Percentiles rank a stretch among this genome's conserved stretches.
phyloP scores from a whole-genome alignment of 2,888 invertebrate species.

The Nymphalis c-album region DNA sequence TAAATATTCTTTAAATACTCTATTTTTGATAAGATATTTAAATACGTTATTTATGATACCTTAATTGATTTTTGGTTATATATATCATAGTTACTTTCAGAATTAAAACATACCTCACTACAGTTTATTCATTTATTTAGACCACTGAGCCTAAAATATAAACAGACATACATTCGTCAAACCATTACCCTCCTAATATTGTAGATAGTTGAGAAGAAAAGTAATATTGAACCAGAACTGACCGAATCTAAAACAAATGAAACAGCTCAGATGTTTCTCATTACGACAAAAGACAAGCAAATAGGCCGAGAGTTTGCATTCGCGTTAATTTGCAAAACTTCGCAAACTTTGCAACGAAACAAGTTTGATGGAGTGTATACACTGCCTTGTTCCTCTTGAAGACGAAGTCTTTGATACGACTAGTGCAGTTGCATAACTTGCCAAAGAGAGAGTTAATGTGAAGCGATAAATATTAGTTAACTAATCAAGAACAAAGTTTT shows the following conservation, averaged over 20 bases:
- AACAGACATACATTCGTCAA: too few relatives aligned
- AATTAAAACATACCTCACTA: too few relatives aligned
- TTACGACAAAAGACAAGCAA: slow-evolving; percentile 19
- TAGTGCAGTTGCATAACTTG: slow-evolving; percentile 6
- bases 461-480: slow-evolving; percentile 2
- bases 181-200: too few relatives aligned
- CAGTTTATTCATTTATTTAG: too few relatives aligned
- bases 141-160: too few relatives aligned
- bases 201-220: not conserved
- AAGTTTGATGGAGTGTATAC: slow-evolving; percentile 18
- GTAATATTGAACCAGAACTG: slow-evolving; percentile 15
- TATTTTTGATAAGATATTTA: too few relatives aligned
- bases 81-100: too few relatives aligned
- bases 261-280: slow-evolving; percentile 17
- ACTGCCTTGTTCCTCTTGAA: slow-evolving; percentile 11
- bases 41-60: too few relatives aligned
- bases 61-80: too few relatives aligned
- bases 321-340: slow-evolving; percentile 27
- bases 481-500: not conserved
- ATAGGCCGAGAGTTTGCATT: slow-evolving; percentile 21
- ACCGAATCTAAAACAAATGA: slow-evolving; percentile 14
- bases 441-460: not conserved
- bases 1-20: too few relatives aligned
- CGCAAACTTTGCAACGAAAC: slow-evolving; percentile 18
- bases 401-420: slow-evolving; percentile 20